Conservation (phyloP, 2,888 invertebrate species). For the Nomada ruficornis region DNA sequence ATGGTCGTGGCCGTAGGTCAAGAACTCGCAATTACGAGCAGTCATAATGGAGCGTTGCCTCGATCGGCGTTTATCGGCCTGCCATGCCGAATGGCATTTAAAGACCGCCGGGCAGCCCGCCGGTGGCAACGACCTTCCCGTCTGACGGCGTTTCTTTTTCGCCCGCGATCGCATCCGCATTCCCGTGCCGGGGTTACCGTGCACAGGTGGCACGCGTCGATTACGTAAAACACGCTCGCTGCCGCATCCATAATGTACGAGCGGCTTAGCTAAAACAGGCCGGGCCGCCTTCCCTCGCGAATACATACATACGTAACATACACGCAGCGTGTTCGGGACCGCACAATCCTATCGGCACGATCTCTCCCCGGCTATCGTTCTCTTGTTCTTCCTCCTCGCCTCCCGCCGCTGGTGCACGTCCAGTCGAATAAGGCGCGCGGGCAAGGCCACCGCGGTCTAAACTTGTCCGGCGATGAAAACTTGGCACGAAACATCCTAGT, state of each 20-base stretch:
- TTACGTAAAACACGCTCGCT: conserved; percentile 59
- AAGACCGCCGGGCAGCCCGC: background rate
- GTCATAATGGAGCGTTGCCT: background rate
- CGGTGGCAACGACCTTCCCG: conserved; percentile 43
- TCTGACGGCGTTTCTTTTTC: conserved; percentile 27
- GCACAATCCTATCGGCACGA: conserved; percentile 60
- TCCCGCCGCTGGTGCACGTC: conserved; percentile 9
- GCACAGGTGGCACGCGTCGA: conserved; percentile 63
- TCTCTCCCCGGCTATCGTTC: conserved; percentile 46
- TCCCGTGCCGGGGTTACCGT: conserved; percentile 28
- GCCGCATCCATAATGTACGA: conserved; percentile 63
- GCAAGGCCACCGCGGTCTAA: conserved; percentile 70
- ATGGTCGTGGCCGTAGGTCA: conserved; percentile 2
- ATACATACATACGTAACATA: conserved; percentile 1
- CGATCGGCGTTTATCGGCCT: conserved; percentile 1
- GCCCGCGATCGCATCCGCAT: conserved; percentile 47
- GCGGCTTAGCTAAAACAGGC: conserved; percentile 33
- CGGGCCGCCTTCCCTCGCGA: conserved; percentile 21
- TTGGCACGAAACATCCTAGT: conserved; percentile 79
- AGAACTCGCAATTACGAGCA: conserved; percentile 1
- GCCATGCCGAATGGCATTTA: background rate
- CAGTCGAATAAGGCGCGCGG: conserved; percentile 51
- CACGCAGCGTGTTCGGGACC: conserved; percentile 17
- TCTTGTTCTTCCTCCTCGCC: conserved; percentile 5
- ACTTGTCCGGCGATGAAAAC: conserved; percentile 79